Percentiles rank a stretch among this genome's conserved stretches.
Conservation (phyloP, 2,888 invertebrate species). For the Ophion costatus region DNA sequence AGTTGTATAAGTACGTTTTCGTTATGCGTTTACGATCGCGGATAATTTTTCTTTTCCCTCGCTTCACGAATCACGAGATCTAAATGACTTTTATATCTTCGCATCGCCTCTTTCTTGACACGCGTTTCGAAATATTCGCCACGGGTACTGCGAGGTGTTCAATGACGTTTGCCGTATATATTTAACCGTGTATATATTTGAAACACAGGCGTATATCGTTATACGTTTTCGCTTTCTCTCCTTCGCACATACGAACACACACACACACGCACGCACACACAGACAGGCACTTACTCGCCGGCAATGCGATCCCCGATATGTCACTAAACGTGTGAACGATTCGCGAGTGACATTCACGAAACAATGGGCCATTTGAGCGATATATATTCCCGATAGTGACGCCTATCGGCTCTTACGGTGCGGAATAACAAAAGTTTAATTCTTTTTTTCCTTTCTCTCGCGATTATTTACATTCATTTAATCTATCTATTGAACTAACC, state of each 20-base stretch:
- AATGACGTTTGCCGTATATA: conserved; percentile 62
- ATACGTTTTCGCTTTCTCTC: conserved; percentile 50
- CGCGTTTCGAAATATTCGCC: conserved; percentile 45
- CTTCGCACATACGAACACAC: background rate
- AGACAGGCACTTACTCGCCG: background rate
- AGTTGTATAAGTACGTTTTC: conserved; percentile 56
- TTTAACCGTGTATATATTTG: conserved; percentile 59
- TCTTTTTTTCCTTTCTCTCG: conserved; percentile 47
- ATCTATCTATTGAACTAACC: conserved; percentile 66
- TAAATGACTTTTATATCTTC: conserved; percentile 35
- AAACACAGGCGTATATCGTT: conserved; percentile 47
- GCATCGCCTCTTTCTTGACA: conserved; percentile 32
- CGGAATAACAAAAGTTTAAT: conserved; percentile 60
- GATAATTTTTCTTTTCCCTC: conserved; percentile 26
- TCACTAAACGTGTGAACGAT: conserved; percentile 49
- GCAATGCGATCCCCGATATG: conserved; percentile 31
- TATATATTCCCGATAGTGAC: conserved; percentile 41
- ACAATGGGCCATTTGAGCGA: conserved; percentile 49
- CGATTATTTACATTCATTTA: conserved; percentile 69
- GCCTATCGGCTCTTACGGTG: conserved; percentile 40
- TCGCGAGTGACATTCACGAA: conserved; percentile 39
- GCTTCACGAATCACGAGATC: conserved; percentile 31
- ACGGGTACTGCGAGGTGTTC: conserved; percentile 37
- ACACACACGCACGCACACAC: background rate
- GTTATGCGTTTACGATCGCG: conserved; percentile 34